A percentile compares a stretch with the other conserved stretches of the same genome.
Evolutionary conservation across 1,140 invertebrate genomes (phyloP).

Genomic region (Platyscapa corneri): DNA sequence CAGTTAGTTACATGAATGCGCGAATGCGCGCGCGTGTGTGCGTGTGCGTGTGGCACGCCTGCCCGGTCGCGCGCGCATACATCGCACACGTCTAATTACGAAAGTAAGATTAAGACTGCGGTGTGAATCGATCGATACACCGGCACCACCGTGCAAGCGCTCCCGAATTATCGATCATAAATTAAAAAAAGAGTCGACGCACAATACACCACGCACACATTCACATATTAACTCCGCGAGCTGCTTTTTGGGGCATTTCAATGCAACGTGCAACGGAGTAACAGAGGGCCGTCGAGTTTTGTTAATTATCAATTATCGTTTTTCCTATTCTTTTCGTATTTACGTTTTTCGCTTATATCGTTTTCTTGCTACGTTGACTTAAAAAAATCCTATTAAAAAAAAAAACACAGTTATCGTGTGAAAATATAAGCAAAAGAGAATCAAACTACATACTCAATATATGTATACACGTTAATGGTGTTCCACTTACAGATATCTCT

Average conservation of each 20-base stretch:
- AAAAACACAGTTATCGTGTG: constrained; percentile 26
- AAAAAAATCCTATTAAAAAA: constrained; percentile 31
- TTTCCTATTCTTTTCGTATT: background rate
- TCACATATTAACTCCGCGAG: constrained; percentile 14
- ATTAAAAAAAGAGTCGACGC: constrained; percentile 12
- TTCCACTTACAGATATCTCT: constrained; percentile 41
- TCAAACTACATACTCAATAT: constrained; percentile 41
- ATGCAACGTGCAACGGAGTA: background rate
- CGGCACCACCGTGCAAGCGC: background rate
- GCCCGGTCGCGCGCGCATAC: too few relatives aligned
- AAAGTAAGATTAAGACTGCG: background rate
- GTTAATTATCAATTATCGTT: background rate
- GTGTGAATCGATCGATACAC: too few relatives aligned
- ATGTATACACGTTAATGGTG: constrained; percentile 38
- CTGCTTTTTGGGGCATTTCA: background rate
- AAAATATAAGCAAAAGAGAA: constrained; percentile 45
- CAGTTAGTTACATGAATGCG: constrained; percentile 14
- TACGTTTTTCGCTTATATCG: background rate
- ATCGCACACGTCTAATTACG: too few relatives aligned
- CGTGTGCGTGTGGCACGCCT: too few relatives aligned
- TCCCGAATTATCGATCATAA: constrained; percentile 12
- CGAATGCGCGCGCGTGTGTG: too few relatives aligned
- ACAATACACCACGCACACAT: constrained; percentile 13
- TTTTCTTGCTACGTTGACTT: constrained; percentile 15
- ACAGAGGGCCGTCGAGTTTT: background rate